A percentile compares a stretch with the other conserved stretches of the same genome.
These are phyloP conservation scores for Ichneumon xanthorius DNA, from an alignment of 2,888 invertebrate genomes.

Conservation along the genomic window DNA sequence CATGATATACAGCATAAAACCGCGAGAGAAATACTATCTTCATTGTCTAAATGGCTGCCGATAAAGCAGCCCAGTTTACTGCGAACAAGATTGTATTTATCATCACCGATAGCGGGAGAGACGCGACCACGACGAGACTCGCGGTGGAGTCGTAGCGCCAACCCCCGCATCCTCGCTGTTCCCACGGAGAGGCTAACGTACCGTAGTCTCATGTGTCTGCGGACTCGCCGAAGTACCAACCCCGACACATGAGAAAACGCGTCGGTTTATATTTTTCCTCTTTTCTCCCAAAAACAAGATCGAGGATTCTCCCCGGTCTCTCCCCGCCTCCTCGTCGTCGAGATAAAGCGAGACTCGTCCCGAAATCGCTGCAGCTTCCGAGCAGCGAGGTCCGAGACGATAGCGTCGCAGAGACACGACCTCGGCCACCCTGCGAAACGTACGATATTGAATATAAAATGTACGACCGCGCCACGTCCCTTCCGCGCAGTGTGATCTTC, in stretches of 20 bases:
- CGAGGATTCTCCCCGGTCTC: conserved; percentile 10
- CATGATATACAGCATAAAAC: conserved; percentile 80
- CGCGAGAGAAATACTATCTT: conserved; percentile 82
- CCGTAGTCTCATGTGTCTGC: conserved; percentile 17
- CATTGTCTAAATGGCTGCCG: conserved; percentile 83
- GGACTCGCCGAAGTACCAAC: neutral
- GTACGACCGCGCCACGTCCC: conserved; percentile 33
- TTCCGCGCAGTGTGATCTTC: conserved; percentile 6
- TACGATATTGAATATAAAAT: conserved; percentile 55
- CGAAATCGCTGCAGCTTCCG: conserved; percentile 41
- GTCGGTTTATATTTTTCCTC: conserved; percentile 49
- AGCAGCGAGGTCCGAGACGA: conserved; percentile 17
- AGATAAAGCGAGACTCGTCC: conserved; percentile 62
- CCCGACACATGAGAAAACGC: conserved; percentile 26
- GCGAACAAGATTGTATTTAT: conserved; percentile 82
- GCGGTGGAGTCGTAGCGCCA: conserved; percentile 31
- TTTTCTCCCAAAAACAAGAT: conserved; percentile 30
- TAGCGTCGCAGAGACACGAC: neutral
- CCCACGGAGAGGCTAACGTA: neutral
- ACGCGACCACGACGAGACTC: conserved; percentile 48
- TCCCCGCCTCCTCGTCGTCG: conserved; percentile 1
- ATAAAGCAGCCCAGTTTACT: conserved; percentile 82
- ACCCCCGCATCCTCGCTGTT: neutral
- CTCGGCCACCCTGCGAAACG: conserved; percentile 34
- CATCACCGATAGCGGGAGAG: conserved; percentile 75